Conservation (phyloP, 2,797 vertebrate genomes). For the Cuculus canorus region DNA sequence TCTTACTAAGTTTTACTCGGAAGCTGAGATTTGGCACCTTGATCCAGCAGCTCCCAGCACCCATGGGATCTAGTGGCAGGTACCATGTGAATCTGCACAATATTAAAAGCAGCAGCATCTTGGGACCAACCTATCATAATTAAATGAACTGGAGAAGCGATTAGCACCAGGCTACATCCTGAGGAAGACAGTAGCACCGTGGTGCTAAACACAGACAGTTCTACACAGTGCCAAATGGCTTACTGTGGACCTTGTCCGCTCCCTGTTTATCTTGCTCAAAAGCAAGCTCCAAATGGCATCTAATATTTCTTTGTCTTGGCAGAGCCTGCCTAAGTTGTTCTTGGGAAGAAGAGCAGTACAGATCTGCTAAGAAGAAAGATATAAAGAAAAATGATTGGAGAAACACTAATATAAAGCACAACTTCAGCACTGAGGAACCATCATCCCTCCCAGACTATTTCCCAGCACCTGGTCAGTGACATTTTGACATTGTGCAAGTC, state of each 20-base stretch:
- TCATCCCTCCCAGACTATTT: background rate
- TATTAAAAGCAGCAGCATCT: background rate
- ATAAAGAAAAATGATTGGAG: background rate
- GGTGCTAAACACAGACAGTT: background rate
- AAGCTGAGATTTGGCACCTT: background rate
- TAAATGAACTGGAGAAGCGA: background rate
- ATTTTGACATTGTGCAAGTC: background rate
- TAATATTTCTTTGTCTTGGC: background rate
- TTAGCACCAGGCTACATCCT: background rate
- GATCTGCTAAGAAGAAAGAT: background rate
- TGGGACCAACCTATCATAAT: rapidly evolving
- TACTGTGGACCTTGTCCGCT: background rate
- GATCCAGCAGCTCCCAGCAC: background rate
- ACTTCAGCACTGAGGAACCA: background rate
- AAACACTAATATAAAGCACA: background rate
- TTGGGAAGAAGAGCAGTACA: background rate
- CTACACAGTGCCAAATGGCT: rapidly evolving
- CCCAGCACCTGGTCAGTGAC: rapidly evolving
- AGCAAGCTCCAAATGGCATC: background rate
- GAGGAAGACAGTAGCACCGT: rapidly evolving
- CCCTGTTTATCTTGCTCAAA: background rate
- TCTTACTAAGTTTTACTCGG: background rate
- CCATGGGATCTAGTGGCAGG: background rate
- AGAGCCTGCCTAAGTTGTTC: background rate
- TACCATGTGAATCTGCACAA: background rate